Evolutionary conservation across 2,113 vertebrate genomes (phyloP).

Genomic region (Tragelaphus imberbis): DNA sequence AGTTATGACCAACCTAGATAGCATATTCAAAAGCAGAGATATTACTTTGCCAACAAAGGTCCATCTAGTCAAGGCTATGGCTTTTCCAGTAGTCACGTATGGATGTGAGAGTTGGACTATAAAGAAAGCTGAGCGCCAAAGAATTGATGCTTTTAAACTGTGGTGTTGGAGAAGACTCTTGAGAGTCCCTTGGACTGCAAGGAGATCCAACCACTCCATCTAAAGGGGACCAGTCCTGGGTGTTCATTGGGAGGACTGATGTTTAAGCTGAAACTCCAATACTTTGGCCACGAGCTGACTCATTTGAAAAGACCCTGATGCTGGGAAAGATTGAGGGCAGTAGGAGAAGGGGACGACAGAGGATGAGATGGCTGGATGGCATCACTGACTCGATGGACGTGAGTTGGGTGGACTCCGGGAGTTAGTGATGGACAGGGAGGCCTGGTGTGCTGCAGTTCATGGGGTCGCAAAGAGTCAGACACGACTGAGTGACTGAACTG

Average conservation of each 20-base stretch:
- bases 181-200: not conserved
- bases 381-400: not conserved
- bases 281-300: not conserved
- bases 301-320: not conserved
- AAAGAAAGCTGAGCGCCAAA: rapidly evolving
- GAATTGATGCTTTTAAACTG: not conserved
- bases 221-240: not conserved
- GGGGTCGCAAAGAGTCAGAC: not conserved
- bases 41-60: not conserved
- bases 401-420: not conserved
- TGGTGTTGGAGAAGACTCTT: not conserved
- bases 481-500: not conserved
- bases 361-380: not conserved
- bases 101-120: not conserved
- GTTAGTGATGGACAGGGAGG: not conserved
- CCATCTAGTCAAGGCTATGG: not conserved
- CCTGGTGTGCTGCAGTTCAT: not conserved
- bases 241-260: not conserved
- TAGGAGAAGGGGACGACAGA: not conserved
- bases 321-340: not conserved
- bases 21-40: not conserved
- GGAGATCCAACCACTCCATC: not conserved
- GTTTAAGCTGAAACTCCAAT: not conserved
- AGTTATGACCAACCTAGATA: not conserved
- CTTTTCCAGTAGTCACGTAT: not conserved